phyloP scores from a whole-genome alignment of 2,888 invertebrate species.

The Gibbula magus region DNA sequence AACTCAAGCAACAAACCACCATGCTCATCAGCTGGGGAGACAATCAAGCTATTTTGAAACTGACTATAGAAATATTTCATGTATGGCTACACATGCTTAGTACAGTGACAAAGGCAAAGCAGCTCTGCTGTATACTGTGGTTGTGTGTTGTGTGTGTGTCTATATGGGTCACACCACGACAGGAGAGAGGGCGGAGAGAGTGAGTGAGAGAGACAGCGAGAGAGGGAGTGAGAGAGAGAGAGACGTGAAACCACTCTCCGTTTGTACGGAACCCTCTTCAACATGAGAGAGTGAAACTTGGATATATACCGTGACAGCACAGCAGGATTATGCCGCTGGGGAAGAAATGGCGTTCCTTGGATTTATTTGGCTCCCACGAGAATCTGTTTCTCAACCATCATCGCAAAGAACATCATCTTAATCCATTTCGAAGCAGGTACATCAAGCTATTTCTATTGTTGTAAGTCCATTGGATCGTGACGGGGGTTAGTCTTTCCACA shows the following conservation, averaged over 20 bases:
- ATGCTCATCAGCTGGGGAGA: background rate
- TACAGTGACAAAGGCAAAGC: constrained; percentile 1
- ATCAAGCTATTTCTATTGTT: background rate
- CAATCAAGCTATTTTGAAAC: background rate
- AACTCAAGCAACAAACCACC: too few species aligned
- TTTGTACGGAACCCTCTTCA: background rate
- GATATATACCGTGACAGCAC: background rate
- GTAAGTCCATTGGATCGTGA: background rate
- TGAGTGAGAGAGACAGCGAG: background rate
- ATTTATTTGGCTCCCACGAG: constrained; percentile 43
- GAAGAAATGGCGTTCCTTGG: constrained; percentile 68
- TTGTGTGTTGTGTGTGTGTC: background rate
- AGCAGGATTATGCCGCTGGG: constrained; percentile 47
- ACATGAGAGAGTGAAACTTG: background rate
- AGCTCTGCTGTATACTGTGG: background rate
- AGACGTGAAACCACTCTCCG: background rate
- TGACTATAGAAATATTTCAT: constrained; percentile 18
- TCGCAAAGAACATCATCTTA: background rate
- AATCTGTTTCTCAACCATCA: constrained; percentile 2
- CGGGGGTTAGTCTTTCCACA: background rate
- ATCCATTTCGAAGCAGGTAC: constrained; percentile 8
- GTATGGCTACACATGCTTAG: constrained; percentile 15
- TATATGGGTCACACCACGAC: constrained; percentile 3
- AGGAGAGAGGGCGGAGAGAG: constrained; percentile 9
- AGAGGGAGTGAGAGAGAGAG: background rate